Evolutionary conservation across 2,888 invertebrate species (phyloP).

Genomic region (Tuta absoluta): DNA sequence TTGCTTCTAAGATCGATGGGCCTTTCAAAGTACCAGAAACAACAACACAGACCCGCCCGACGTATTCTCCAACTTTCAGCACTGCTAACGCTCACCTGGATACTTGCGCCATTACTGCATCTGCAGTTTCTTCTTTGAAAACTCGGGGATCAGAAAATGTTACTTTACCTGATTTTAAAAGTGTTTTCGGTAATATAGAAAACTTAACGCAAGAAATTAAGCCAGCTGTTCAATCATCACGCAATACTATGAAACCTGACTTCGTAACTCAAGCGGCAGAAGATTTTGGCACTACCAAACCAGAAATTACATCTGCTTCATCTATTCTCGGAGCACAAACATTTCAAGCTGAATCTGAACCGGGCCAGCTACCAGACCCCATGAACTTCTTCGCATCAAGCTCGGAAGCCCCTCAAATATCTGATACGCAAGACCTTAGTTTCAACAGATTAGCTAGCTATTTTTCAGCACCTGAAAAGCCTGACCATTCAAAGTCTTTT

Average conservation of each 20-base stretch:
- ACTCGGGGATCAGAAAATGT: background rate
- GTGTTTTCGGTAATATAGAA: slow-evolving; percentile 22
- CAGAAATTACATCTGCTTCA: background rate
- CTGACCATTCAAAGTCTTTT: slow-evolving; percentile 72
- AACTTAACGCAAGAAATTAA: background rate
- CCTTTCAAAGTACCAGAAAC: slow-evolving; percentile 50
- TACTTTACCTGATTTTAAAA: slow-evolving; percentile 19
- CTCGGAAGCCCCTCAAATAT: slow-evolving; percentile 35
- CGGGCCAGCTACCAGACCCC: slow-evolving; percentile 51
- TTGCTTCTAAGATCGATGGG: slow-evolving; percentile 17
- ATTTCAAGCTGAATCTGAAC: background rate
- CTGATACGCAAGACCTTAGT: slow-evolving; percentile 40
- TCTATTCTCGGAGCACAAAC: slow-evolving; percentile 1
- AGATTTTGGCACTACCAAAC: background rate
- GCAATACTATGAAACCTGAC: background rate
- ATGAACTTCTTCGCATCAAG: slow-evolving; percentile 55
- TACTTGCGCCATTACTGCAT: slow-evolving; percentile 1
- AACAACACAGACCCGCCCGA: slow-evolving; percentile 50
- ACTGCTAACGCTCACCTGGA: slow-evolving; percentile 13
- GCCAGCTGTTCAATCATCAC: background rate
- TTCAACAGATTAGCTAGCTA: slow-evolving; percentile 71
- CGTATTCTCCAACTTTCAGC: slow-evolving; percentile 42
- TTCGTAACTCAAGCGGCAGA: background rate
- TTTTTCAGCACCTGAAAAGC: slow-evolving; percentile 60
- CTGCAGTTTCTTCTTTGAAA: background rate